Base-by-base conservation (phyloP, 2,113 vertebrate genomes). In the Coryphaenoides rupestris region DNA sequence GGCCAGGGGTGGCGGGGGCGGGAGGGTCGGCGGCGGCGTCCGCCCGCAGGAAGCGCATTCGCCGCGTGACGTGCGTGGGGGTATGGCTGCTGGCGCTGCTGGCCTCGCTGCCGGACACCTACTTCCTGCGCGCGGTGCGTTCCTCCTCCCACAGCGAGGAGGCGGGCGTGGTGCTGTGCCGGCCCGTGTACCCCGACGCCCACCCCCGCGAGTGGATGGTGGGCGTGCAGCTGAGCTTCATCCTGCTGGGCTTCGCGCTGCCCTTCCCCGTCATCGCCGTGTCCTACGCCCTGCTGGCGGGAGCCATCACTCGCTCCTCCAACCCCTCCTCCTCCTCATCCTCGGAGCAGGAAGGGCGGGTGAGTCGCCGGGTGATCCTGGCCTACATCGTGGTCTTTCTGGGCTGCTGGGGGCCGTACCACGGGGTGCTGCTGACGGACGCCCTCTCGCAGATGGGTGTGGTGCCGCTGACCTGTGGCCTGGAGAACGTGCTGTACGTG, bases 371-470 rank as follows among this genome's bases (percentile, higher is more conserved):
- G 79, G 92, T 95, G 21, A 95, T 98, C 86, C 88, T 96, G 74
- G 92, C 92, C 45, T 98, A 99, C 0, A 94, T 96, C 0, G 84
- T 96, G 0, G 94, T 99, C 21, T 98, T 98, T 72, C 91, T 96
- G 0, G 79, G 92, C 55, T 98, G 96, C 87, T 98, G 95, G 96
- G 88, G 95, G 1, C 96, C 96, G 0, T 98, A 97, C 80, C 96
- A 98, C 0, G 63, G 69, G 0, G 87, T 92, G 4, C 92, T 96
- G 22, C 81, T 99, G 2, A 87, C 90, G 10, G 96, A 99, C 58
- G 85, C 95, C 17, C 88, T 95, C 74, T 90, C 90, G 2, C 89
- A 94, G 74, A 84, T 98, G 17, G 93, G 95, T 14, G 73, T 93
- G 75, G 62, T 98, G 26, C 90, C 93, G 1, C 90, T 96, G 69